Base-by-base conservation (phyloP, 1,140 invertebrate genomes). In the Microplitis mediator region DNA sequence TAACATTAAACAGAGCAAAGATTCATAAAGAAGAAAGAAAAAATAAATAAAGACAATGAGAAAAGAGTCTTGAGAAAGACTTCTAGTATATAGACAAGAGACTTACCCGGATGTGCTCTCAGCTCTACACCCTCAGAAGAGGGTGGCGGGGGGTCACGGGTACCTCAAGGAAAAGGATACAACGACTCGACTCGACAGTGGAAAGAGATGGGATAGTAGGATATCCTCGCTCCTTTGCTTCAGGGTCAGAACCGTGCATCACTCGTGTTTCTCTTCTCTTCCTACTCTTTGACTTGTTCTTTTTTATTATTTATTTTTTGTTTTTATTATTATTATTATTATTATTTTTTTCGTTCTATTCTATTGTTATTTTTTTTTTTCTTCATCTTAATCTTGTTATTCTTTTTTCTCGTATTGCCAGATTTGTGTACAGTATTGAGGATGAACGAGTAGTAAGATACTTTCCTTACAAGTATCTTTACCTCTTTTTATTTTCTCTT, bases 191-290 rank as follows among this genome's bases (percentile, higher is more conserved):
- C 56, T 62, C 60, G 75, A 75, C 63, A 73, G 71, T 31, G 61
- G 31, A 66, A 34, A 52, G 64, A 52, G 35, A 72, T 35, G 63
- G 52, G 23, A 67, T 14, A 54, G 51, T 66, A 35, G 71, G 71
- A 50, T 66, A 61, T 66, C 52, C 76, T 76, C 51, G 64, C 77
- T 84, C 80, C 81, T 84, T 80, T 79, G 78, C 79, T 74, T 84
- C 81, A 84, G 84, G 84, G 84, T 85, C 84, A 85, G 76, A 83
- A 83, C 77, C 82, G 83, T 85, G 84, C 82, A 85, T 85, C 83
- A 85, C 79, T 78, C 76, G 75, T 79, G 68, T 74, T 77, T 73
- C 36, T 66, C 56, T 50, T 35, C 34, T 68, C 39, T 13, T 73
- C 76, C 74, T 71, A 13, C 75, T 76, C 56, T 64, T 72, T 58